These are phyloP conservation scores for Drosophila anomelani DNA, from an alignment of 2,888 invertebrate species.

Conservation along the genomic window DNA sequence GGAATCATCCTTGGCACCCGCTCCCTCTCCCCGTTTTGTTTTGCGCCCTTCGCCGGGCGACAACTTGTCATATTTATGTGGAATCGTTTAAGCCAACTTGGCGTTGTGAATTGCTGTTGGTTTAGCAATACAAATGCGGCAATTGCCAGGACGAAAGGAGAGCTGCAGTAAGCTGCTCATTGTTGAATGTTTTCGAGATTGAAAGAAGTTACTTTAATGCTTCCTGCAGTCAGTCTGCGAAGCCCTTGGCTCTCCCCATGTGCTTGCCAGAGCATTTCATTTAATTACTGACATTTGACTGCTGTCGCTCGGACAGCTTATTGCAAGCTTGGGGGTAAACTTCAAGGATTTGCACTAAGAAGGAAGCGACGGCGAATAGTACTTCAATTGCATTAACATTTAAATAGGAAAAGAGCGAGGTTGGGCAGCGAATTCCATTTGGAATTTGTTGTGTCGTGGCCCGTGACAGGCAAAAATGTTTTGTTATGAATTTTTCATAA, in stretches of 20 bases:
- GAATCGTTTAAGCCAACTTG: slow-evolving; percentile 66
- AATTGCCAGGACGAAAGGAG: slow-evolving; percentile 49
- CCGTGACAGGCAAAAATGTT: slow-evolving; percentile 38
- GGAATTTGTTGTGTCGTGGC: slow-evolving; percentile 39
- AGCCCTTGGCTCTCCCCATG: not conserved
- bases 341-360: slow-evolving; percentile 1
- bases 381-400: slow-evolving; percentile 46
- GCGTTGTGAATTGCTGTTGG: slow-evolving; percentile 46
- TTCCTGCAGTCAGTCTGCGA: not conserved
- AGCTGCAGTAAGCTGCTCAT: slow-evolving; percentile 28
- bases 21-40: slow-evolving; percentile 26
- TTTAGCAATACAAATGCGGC: slow-evolving; percentile 54
- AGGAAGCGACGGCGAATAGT: slow-evolving; percentile 5
- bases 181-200: slow-evolving; percentile 32
- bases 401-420: slow-evolving; percentile 25
- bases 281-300: slow-evolving; percentile 43
- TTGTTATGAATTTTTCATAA: slow-evolving; percentile 61
- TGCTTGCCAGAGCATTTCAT: slow-evolving; percentile 28
- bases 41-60: slow-evolving; percentile 23
- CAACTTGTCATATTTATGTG: slow-evolving; percentile 75
- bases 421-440: slow-evolving; percentile 28
- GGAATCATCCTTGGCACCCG: slow-evolving; percentile 29
- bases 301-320: slow-evolving; percentile 18
- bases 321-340: slow-evolving; percentile 10
- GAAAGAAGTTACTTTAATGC: slow-evolving; percentile 39